phyloP scores from a whole-genome alignment of 2,888 invertebrate species.

The Pteria penguin region DNA sequence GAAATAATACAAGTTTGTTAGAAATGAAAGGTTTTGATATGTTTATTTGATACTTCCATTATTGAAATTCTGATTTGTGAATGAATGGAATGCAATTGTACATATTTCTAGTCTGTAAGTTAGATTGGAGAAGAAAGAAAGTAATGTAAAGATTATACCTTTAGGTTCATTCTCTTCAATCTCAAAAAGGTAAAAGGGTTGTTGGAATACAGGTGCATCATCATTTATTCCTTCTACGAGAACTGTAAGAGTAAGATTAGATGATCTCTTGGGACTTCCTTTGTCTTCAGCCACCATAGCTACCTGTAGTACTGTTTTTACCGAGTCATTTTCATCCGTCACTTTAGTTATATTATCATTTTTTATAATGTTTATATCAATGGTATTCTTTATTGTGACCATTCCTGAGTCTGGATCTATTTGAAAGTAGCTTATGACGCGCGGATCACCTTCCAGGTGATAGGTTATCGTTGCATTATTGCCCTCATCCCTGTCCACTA shows the following conservation, averaged over 20 bases:
- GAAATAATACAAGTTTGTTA: too few species aligned
- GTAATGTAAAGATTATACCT: slow-evolving; percentile 32
- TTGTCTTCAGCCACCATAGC: slow-evolving; percentile 45
- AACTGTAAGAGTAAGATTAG: slow-evolving; percentile 37
- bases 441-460: slow-evolving; percentile 2
- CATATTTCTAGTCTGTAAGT: too few species aligned
- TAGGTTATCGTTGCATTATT: slow-evolving; percentile 34
- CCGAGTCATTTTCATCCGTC: slow-evolving; percentile 33
- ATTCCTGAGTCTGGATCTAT: slow-evolving; percentile 37
- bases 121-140: too few species aligned
- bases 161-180: slow-evolving; percentile 43
- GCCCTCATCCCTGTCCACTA: slow-evolving; percentile 43
- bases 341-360: slow-evolving; percentile 5
- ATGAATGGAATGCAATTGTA: not conserved
- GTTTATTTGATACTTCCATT: too few species aligned
- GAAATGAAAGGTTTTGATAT: too few species aligned
- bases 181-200: slow-evolving; percentile 29
- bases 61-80: not conserved
- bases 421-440: slow-evolving; percentile 13
- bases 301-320: slow-evolving; percentile 30
- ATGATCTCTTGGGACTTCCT: slow-evolving; percentile 11
- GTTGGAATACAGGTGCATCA: slow-evolving; percentile 49
- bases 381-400: slow-evolving; percentile 29
- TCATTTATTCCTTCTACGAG: slow-evolving; percentile 52
- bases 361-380: slow-evolving; percentile 39